phyloP scores from a whole-genome alignment of 2,113 vertebrate species.

The Fulmarus glacialis region DNA sequence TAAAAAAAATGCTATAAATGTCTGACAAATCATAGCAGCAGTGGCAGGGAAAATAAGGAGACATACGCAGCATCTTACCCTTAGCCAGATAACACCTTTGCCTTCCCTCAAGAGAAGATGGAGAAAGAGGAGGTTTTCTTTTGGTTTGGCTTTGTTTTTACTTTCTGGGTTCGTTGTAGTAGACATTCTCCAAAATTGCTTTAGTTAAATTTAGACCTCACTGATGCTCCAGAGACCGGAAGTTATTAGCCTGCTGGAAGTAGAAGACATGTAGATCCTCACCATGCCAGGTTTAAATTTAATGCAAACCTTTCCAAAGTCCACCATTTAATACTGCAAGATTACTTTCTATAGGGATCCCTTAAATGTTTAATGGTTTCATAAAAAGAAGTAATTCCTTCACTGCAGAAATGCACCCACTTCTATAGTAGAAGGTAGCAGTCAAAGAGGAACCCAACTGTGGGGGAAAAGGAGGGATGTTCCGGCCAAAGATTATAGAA shows the following conservation, averaged over 20 bases:
- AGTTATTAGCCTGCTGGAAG: not conserved
- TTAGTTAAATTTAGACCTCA: constrained; percentile 8
- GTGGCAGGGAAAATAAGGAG: constrained; percentile 37
- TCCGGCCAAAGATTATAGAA: not conserved
- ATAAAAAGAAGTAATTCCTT: not conserved
- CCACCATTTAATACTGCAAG: not conserved
- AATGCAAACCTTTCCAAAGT: not conserved
- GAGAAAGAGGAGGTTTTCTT: not conserved
- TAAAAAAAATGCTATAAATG: constrained; percentile 1
- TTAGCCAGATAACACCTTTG: not conserved
- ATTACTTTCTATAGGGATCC: not conserved
- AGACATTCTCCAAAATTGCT: not conserved
- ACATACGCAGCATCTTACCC: not conserved
- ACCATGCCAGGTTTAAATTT: not conserved
- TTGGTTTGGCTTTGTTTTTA: not conserved
- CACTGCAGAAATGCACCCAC: not conserved
- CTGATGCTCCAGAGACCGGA: not conserved
- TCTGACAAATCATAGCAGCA: constrained; percentile 25
- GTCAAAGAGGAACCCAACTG: not conserved
- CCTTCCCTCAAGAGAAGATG: not conserved
- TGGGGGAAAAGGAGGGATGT: not conserved
- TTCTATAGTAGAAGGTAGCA: not conserved
- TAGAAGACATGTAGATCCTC: not conserved
- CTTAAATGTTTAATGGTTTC: not conserved
- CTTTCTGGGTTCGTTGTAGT: not conserved